Evolutionary conservation across 1,140 invertebrate genomes (phyloP).

Genomic region (Heliothis virescens): DNA sequence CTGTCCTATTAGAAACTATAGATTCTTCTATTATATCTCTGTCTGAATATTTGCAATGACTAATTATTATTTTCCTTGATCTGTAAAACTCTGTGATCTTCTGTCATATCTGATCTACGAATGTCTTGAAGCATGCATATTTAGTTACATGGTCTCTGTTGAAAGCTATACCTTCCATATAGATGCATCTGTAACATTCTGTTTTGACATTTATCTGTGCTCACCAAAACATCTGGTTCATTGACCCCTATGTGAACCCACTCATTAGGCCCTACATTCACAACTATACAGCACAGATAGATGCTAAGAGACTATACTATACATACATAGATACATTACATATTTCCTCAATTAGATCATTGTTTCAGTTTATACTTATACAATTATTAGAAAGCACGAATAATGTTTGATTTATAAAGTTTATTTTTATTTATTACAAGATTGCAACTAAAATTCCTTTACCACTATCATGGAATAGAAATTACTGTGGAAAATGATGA

Average conservation of each 20-base stretch:
- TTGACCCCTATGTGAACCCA: neutral
- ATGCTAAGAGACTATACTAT: conserved; percentile 22
- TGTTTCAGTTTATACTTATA: conserved; percentile 48
- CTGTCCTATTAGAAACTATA: conserved; percentile 1
- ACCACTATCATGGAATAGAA: conserved; percentile 21
- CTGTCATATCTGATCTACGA: conserved; percentile 10
- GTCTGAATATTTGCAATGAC: conserved; percentile 42
- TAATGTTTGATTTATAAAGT: conserved; percentile 23
- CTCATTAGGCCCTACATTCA: conserved; percentile 5
- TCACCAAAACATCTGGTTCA: neutral
- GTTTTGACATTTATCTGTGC: conserved; percentile 44
- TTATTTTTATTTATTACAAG: conserved; percentile 28
- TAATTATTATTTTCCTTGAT: neutral
- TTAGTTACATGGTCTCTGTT: conserved; percentile 28
- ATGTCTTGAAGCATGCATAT: conserved; percentile 45
- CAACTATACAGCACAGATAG: conserved; percentile 37
- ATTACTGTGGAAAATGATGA: conserved; percentile 2
- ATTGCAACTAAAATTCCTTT: conserved; percentile 20
- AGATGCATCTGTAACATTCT: conserved; percentile 29
- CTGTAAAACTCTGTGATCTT: conserved; percentile 18
- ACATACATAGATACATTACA: conserved; percentile 31
- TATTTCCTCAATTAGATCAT: conserved; percentile 68
- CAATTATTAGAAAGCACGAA: conserved; percentile 52
- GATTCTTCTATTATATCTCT: neutral
- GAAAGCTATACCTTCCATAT: conserved; percentile 1